Base-by-base conservation (phyloP, 2,113 vertebrate species). In the Cnemophilus loriae region DNA sequence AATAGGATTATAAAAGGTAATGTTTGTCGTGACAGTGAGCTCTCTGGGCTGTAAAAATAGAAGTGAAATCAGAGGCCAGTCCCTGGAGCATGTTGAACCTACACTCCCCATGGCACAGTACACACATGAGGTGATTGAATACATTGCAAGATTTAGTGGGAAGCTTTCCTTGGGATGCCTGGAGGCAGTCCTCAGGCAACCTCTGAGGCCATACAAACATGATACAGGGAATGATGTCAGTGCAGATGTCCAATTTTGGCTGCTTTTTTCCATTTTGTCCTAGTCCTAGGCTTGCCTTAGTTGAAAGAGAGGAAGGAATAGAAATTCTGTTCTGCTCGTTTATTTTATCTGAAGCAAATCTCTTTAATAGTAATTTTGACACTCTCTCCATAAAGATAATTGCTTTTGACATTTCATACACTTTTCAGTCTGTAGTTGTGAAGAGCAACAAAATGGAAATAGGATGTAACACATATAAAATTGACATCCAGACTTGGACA, bases 21-120 rank as follows among this genome's bases (percentile, higher is more conserved):
- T 0, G 0, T 47, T 73, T 84, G 50, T 70, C 0, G 0, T 56
- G 41, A 57, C 71, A 60, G 19, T 0, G 1, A 50, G 13, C 44
- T 85, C 44, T 75, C 41, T 1, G 2, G 67, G 9, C 17, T 70
- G 4, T 83, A 86, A 76, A 85, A 83, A 37, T 18, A 88, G 57
- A 61, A 33, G 28, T 80, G 75, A 63, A 90, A 73, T 74, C 63
- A 57, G 67, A 85, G 70, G 28, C 32, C 24, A 23, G 18, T 57
- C 65, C 37, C n/a, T 60, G 85, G 46, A 42, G 50, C 46, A 13
- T 11, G 11, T 33, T 63, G 63, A 80, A n/a, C 33, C 20, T 49
- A 2, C 41, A 1, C 28, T 67, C 53, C 59, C 59, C 0, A 0
- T 22, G 67, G 63, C 85, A 65, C 49, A 32, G 35, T 13, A 28